Base-by-base conservation (phyloP, 2,113 vertebrate species). In the Calyptomena viridis region DNA sequence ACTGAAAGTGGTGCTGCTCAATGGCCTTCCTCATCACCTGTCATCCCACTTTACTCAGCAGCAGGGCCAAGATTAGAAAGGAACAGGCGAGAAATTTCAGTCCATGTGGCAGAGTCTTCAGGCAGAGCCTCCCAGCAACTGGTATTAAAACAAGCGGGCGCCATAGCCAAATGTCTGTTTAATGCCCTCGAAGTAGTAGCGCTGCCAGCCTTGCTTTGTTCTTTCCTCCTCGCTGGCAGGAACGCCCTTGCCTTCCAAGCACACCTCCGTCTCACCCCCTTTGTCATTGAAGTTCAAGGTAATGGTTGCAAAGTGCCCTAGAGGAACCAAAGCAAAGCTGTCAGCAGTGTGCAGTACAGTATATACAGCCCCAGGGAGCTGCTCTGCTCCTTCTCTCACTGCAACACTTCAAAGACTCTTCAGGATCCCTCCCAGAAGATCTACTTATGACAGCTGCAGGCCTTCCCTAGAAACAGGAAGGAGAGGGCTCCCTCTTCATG, bases 161-260 rank as follows among this genome's bases (percentile, higher is more conserved):
- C 99, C 99, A 15, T 98, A 99, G 90, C 99, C 99, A 94, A 99
- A 99, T 20, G 99, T 99, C 98, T 99, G 99, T 98, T 99, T 99
- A 95, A 99, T 99, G 97, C 99, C 98, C 92, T 99, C 98, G 4
- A 99, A 99, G 96, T 99, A 99, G 93, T 99, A 99, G 89, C 98
- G 98, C 94, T 97, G 98, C 99, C 99, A 99, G 80, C 99, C 99
- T 97, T 99, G 98, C 93, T 98, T 97, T 77, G 99, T 99, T 93
- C 98, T 95, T 87, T 99, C 99, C 84, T 99, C 99, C 97, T 99
- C 98, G 0, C 95, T 98, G 30, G 97, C 97, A 37, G 99, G 99
- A 68, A 99, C 95, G 14, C 98, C 99, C 39, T 95, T 97, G 78
- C 98, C 99, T 90, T 99, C 98, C 97, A 99, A 97, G 85, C 88